These are phyloP conservation scores for Cylindroiulus punctatus DNA, from an alignment of 2,888 invertebrate genomes.

Conservation along the genomic window DNA sequence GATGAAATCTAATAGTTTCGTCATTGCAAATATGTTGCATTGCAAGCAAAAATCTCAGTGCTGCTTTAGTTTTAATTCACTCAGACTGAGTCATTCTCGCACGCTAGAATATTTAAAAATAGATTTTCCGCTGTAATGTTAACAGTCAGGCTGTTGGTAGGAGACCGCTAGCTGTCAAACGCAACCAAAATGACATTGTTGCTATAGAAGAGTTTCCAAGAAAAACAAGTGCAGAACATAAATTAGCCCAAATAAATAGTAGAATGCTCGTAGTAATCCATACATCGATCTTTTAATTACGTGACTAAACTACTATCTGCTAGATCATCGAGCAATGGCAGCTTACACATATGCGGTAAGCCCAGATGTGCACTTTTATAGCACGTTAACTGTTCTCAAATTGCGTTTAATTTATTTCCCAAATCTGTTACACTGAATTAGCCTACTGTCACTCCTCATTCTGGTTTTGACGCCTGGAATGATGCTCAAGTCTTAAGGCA, in stretches of 20 bases:
- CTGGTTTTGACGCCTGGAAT: slow-evolving; percentile 76
- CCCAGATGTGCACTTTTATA: no score
- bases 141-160: not conserved
- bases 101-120: not conserved
- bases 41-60: not conserved
- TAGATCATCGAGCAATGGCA: not conserved
- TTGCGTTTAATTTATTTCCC: not conserved
- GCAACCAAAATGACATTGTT: not conserved
- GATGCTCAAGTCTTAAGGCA: slow-evolving; percentile 85
- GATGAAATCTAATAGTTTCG: not conserved
- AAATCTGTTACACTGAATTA: not conserved
- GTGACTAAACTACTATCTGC: not conserved
- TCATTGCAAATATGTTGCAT: not conserved
- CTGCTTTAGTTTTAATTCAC: not conserved
- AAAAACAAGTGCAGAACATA: not conserved
- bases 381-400: not conserved
- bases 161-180: not conserved
- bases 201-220: not conserved
- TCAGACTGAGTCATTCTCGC: not conserved
- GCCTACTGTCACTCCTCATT: slow-evolving; percentile 55
- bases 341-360: slow-evolving; percentile 20
- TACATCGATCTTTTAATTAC: not conserved
- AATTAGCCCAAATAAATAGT: not conserved
- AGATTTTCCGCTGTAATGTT: not conserved
- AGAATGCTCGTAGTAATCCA: not conserved